Percentiles rank a stretch among this genome's conserved stretches.
These are phyloP conservation scores for Nymphalis urticae DNA, from an alignment of 2,888 invertebrate species.

Conservation along the genomic window DNA sequence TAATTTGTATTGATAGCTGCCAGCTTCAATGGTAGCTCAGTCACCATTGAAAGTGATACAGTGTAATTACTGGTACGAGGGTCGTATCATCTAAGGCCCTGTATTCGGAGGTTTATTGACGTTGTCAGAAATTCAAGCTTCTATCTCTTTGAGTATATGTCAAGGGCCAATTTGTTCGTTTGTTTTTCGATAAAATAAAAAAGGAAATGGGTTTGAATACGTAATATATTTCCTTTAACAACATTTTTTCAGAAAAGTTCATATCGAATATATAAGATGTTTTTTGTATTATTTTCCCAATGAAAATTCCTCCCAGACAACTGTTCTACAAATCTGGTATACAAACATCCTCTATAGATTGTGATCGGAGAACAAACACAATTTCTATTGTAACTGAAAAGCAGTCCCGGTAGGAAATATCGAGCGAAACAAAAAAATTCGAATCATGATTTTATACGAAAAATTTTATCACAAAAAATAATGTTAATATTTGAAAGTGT, in stretches of 20 bases:
- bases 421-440: constrained; percentile 20
- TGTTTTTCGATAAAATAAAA: too few species aligned
- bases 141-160: too few species aligned
- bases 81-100: too few species aligned
- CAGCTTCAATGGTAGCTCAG: too few species aligned
- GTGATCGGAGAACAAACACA: constrained; percentile 31
- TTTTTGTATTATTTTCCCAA: constrained; percentile 6
- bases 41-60: too few species aligned
- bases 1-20: too few species aligned
- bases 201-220: too few species aligned
- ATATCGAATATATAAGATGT: background rate
- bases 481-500: constrained; percentile 4
- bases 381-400: constrained; percentile 24
- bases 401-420: constrained; percentile 20
- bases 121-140: too few species aligned
- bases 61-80: too few species aligned
- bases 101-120: too few species aligned
- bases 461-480: constrained; percentile 19
- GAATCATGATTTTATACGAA: constrained; percentile 16
- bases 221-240: background rate
- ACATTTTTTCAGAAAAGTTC: background rate
- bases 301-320: constrained; percentile 12
- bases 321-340: constrained; percentile 10
- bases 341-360: constrained; percentile 28
- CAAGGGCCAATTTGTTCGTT: too few species aligned